Conservation (phyloP, 1,140 invertebrate genomes). For the Lucilia sericata region DNA sequence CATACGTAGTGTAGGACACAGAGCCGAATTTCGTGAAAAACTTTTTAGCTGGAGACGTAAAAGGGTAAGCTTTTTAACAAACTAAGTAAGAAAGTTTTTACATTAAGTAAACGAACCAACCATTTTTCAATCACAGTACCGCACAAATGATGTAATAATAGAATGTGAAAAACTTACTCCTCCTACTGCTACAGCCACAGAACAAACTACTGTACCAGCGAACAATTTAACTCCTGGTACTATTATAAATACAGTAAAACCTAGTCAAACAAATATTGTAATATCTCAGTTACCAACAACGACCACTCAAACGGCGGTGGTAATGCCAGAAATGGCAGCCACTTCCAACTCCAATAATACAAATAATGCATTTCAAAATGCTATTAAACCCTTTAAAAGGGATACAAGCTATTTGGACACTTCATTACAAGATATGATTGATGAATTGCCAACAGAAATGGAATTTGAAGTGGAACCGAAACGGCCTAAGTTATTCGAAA, state of each 20-base stretch:
- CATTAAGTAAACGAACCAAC: background rate
- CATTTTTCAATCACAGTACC: background rate
- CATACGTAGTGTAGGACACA: constrained; percentile 41
- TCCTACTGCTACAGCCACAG: background rate
- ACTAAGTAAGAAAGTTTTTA: background rate
- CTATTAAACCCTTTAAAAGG: background rate
- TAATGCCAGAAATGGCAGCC: constrained; percentile 5
- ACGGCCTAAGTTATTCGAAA: background rate
- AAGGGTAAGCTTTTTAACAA: constrained; percentile 28
- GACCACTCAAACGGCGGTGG: background rate
- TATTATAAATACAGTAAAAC: background rate
- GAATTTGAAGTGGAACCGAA: constrained; percentile 2
- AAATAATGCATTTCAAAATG: background rate
- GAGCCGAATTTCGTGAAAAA: constrained; percentile 46
- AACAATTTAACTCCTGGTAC: background rate
- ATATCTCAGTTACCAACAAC: background rate
- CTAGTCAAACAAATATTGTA: background rate
- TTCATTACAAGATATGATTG: background rate
- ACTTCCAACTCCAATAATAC: background rate
- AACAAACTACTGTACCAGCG: background rate
- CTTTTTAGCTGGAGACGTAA: constrained; percentile 39
- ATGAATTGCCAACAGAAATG: constrained; percentile 32
- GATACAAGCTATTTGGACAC: background rate
- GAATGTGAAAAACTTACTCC: background rate
- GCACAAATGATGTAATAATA: constrained; percentile 14